Base-by-base conservation (phyloP, 2,797 vertebrate species). In the Chloroceryle inda region DNA sequence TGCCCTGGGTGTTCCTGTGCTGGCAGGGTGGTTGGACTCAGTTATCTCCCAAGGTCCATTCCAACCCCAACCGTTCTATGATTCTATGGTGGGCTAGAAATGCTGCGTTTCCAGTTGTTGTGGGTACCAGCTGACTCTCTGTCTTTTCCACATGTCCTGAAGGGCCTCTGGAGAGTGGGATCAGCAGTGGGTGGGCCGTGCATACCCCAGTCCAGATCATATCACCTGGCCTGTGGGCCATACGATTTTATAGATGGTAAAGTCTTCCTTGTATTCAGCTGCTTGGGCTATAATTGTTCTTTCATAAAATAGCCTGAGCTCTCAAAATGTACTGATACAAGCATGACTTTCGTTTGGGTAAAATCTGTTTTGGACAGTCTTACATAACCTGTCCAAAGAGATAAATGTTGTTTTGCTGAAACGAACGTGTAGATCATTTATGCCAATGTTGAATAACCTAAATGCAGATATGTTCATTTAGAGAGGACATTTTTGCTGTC, bases 311-410 rank as follows among this genome's bases (percentile, higher is more conserved):
- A 89, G 9, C 22, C 15, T 0, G 1, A 85, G 23, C 29, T 89
- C 29, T 85, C 50, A 69, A 31, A 80, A n/a, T 37, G 20, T 76
- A 19, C 42, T 40, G 50, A 22, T 55, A 9, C 0, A 1, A 79
- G 33, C 31, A 33, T 66, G 69, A 56, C 44, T 88, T 85, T 44
- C 14, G 10, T 18, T 74, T 78, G 67, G 20, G 4, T 76, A 74
- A 94, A 62, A 33, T 81, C 23, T 85, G 49, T 7, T 91, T 95
- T 94, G 92, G 76, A 83, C 94, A 78, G 45, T 59, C 33, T 95
- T 96, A 84, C 5, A 10, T 95, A 85, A 95, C 77, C 82, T 89
- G 89, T 88, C 92, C 58, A 72, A 92, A 91, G 29, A 72, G 7
- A 89, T 92, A 64, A 89, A 88, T 83, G n/a, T 85, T 77, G 26